These are phyloP conservation scores for Frankliniella fusca DNA, from an alignment of 2,888 invertebrate species.

Conservation along the genomic window DNA sequence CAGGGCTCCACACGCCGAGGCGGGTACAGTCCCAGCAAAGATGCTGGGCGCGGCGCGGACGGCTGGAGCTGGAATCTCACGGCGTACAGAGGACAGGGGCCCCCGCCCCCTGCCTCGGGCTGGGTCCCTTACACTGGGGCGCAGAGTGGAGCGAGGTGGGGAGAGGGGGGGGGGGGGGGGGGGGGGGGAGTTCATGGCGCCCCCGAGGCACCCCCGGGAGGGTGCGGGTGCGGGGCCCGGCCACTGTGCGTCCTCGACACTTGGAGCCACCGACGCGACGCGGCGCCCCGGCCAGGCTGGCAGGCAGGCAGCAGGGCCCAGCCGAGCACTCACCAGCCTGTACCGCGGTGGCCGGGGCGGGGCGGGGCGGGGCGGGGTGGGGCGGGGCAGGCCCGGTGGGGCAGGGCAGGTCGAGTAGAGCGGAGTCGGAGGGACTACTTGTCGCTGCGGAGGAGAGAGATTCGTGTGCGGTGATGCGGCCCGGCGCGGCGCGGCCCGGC, in stretches of 20 bases:
- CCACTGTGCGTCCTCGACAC: conserved; percentile 15
- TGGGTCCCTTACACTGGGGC: conserved; percentile 3
- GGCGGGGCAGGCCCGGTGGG: conserved; percentile 29
- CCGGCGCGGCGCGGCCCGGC: conserved; percentile 27
- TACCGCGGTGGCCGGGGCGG: conserved; percentile 44
- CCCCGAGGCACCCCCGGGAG: not conserved
- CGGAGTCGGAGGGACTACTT: conserved; percentile 30
- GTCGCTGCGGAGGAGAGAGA: conserved; percentile 28
- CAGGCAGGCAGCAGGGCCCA: conserved; percentile 50
- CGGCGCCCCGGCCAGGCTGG: conserved; percentile 29
- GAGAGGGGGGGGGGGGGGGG: conserved; percentile 27
- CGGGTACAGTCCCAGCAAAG: conserved; percentile 8
- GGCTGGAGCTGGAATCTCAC: not conserved
- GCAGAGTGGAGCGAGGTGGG: conserved; percentile 32
- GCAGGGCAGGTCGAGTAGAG: conserved; percentile 41
- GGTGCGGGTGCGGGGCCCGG: not conserved
- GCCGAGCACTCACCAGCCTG: conserved; percentile 48
- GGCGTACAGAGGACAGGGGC: too few relatives aligned
- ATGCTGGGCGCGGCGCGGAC: not conserved
- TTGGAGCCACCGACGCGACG: conserved; percentile 10
- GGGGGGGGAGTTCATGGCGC: not conserved
- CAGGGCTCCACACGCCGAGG: not conserved
- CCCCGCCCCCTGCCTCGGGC: too few relatives aligned
- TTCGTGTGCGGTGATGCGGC: conserved; percentile 29
- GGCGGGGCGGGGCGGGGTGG: conserved; percentile 30